Evolutionary conservation across 2,888 invertebrate species (phyloP).

Genomic region (Antitype chi): DNA sequence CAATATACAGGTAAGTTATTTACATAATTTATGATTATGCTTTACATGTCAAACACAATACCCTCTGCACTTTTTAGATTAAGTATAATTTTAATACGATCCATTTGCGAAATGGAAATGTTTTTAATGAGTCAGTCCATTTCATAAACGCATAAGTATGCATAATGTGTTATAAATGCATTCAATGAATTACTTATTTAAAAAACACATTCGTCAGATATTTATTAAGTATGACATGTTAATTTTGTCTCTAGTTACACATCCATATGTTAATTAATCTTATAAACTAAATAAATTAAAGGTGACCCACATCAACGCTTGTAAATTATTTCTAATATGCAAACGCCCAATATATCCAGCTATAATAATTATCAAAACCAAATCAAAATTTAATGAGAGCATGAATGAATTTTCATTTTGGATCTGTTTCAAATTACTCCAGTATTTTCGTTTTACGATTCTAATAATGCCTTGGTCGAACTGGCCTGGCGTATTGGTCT

Average conservation of each 20-base stretch:
- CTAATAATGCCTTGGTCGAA: constrained; percentile 48
- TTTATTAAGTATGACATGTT: background rate
- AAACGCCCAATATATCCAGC: constrained; percentile 12
- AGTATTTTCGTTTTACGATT: constrained; percentile 63
- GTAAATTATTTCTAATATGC: constrained; percentile 32
- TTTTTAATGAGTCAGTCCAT: constrained; percentile 65
- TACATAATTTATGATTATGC: constrained; percentile 50
- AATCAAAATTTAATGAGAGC: constrained; percentile 41
- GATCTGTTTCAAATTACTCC: constrained; percentile 60
- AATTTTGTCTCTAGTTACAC: constrained; percentile 5
- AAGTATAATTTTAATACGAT: constrained; percentile 48
- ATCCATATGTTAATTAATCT: background rate
- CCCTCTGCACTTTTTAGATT: constrained; percentile 35
- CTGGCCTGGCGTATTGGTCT: constrained; percentile 37
- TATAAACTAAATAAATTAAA: constrained; percentile 25
- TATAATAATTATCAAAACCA: constrained; percentile 44
- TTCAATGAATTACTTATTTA: constrained; percentile 48
- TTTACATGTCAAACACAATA: constrained; percentile 36
- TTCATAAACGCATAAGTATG: constrained; percentile 65
- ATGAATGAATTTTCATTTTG: constrained; percentile 57
- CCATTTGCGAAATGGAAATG: constrained; percentile 70
- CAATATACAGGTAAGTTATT: constrained; percentile 72
- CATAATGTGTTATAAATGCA: constrained; percentile 62
- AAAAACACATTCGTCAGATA: constrained; percentile 8
- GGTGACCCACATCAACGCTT: background rate